Base-by-base conservation (phyloP, 2,797 vertebrate species). In the Pipistrellus pygmaeus region DNA sequence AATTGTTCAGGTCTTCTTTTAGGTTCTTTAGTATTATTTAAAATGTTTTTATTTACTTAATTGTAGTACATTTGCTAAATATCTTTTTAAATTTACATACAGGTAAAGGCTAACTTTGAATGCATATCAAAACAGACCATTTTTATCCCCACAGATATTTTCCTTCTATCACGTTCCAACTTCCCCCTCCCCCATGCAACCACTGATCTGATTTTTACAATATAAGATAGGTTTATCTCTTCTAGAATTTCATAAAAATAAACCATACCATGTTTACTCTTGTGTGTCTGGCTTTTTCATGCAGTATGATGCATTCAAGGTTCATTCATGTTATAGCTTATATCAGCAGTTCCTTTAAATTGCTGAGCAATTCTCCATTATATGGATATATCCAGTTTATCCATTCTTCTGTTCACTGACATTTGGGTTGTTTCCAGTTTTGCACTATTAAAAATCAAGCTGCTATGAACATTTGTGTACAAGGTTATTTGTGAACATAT, bases 1-100 rank as follows among this genome's bases (percentile, higher is more conserved):
- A 51, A 30, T 60, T 62, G 85, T 92, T 81, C 66, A 88, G 20
- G 35, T 80, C 41, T 27, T 88, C 60, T 73, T 88, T 91, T 64
- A 27, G 32, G 9, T 85, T 89, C 53, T 71, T 73, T 25, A 38
- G 18, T 27, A 60, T n/a, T 23, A 17, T 66, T 69, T 75, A 15
- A 27, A 71, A 38, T 17, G 21, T 83, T 89, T 57, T 89, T 57
- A 13, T 88, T 64, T 18, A 30, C 15, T 91, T 41, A n/a, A n/a
- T 62, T 75, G 60, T 69, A 60, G 17, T 78, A 80, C 38, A 76
- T 13, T 55, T 90, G 25, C 53, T 68, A 87, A 68, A 18, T 85
- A 4, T n/a, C 53, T 53, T 48, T 71, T 85, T 35, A 35, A 77
- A 60, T 66, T 90, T 57, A 46, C 20, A 62, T 62, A 38, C 18